Conservation (phyloP, 2,797 vertebrate genomes). For the Poeciliopsis infans region DNA sequence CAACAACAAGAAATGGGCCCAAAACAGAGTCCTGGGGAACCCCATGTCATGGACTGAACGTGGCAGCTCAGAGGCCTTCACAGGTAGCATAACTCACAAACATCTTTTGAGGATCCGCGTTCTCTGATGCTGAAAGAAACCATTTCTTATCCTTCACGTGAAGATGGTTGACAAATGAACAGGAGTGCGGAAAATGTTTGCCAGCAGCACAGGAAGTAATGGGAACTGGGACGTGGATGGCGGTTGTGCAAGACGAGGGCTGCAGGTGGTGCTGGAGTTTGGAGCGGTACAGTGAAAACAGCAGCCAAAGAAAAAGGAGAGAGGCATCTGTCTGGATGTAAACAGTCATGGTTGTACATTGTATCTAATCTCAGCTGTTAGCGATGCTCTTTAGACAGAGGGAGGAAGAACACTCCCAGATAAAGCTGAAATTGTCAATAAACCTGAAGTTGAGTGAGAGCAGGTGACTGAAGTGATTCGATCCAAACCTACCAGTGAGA, state of each 20-base stretch:
- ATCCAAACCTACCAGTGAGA: neutral
- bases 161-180: neutral
- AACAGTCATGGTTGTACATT: neutral
- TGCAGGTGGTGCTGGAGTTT: neutral
- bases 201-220: neutral
- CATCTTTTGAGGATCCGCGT: neutral
- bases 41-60: neutral
- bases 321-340: neutral
- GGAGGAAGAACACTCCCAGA: neutral
- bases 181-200: neutral
- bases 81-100: neutral
- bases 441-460: neutral
- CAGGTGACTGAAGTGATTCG: neutral
- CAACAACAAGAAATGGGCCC: neutral
- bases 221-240: neutral
- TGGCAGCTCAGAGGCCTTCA: neutral
- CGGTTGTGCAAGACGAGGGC: neutral
- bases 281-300: neutral
- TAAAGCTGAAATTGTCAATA: neutral
- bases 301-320: neutral
- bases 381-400: neutral
- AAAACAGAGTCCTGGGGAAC: neutral
- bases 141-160: neutral
- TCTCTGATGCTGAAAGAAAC: neutral
- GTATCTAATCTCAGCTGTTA: neutral